Base-by-base conservation (phyloP, 2,113 vertebrate species). In the Synchiropus splendidus region DNA sequence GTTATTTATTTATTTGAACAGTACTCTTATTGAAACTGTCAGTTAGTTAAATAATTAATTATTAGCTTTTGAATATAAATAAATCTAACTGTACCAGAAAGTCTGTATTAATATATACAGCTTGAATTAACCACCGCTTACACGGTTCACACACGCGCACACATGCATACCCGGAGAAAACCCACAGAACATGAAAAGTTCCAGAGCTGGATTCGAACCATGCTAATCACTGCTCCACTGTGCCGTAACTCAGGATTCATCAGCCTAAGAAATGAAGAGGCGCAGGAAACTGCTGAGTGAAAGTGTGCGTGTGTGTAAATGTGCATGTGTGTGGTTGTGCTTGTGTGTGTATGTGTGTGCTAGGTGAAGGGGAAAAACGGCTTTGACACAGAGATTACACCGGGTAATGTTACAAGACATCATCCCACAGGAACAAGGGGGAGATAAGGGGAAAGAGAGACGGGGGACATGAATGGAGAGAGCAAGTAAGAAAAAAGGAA, bases 361-460 rank as follows among this genome's bases (percentile, higher is more conserved):
- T 89, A 87, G 79, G 85, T 84, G 88, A 87, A 90, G 93, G 85
- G 90, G 92, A 89, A 92, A 95, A 95, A 92, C 89, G 83, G 90
- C 91, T 94, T 94, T 95, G 93, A 94, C 91, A 93, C 90, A 85
- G 91, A 96, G 93, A 97, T 97, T 94, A 96, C 89, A 83, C 88
- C 83, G 74, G 75, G 89, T 82, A 92, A 92, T 94, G 90, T 96
- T 90, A 89, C 87, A 90, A 92, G 90, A 94, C 90, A 93, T 92
- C 93, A 90, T 97, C 91, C 91, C 89, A 86, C 87, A 87, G 86
- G 89, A 90, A 87, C 84, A 52, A 6, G 37, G 52, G 42, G 75
- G 74, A 79, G 75, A 38, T 16, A 36, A 36, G 40, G 32, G 45
- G 30, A 12, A 5, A 37, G 45, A 46, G 2, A 36, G 42, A 42